Evolutionary conservation across 2,797 vertebrate genomes (phyloP), one percentile per base, ranked within the genome.

Genomic region (Pseudochaenichthys georgianus): DNA sequence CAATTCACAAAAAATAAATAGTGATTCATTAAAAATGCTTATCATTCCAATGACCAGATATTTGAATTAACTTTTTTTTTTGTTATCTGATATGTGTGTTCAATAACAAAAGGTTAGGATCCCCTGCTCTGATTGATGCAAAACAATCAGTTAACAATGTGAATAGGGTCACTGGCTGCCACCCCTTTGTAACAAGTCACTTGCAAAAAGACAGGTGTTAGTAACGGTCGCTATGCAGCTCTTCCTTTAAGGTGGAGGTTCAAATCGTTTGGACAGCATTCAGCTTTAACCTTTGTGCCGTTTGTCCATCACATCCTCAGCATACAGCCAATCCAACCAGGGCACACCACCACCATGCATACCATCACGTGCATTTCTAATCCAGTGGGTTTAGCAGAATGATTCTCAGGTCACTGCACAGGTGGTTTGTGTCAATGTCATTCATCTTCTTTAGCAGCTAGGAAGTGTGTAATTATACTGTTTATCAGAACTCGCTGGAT

Each of bases 341-440:
- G 58, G 52, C 70, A 66, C 0, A 21, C 2, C 41, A 21, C 23
- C 23, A 23, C 41, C 54, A 9, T 34, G 17, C 64, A 70, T 48
- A 5, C 54, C 21, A 15, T 21, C 4, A 58, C n/a, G 12, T 41
- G 23, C 45, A 46, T 55, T 13, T 64, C n/a, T 65, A 47, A 72
- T 77, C 66, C 66, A 51, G 23, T 8, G 58, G 9, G 21, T 28
- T 81, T 72, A 70, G 61, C 76, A 61, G 8, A 64, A 68, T 8
- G 9, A 68, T 31, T 61, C 42, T 51, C 58, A 17, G 42, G 47
- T 51, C 54, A 83, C 34, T 21, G 64, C 21, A 47, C 2, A 9
- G 16, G 50, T 42, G 58, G n/a, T 15, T 31, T 12, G 28, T 52
- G 54, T 64, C 54, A 57, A 16, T 65, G 59, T 61, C 53, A 34